Base-by-base conservation (phyloP, 2,113 vertebrate genomes). In the Paramormyrops kingsleyae region DNA sequence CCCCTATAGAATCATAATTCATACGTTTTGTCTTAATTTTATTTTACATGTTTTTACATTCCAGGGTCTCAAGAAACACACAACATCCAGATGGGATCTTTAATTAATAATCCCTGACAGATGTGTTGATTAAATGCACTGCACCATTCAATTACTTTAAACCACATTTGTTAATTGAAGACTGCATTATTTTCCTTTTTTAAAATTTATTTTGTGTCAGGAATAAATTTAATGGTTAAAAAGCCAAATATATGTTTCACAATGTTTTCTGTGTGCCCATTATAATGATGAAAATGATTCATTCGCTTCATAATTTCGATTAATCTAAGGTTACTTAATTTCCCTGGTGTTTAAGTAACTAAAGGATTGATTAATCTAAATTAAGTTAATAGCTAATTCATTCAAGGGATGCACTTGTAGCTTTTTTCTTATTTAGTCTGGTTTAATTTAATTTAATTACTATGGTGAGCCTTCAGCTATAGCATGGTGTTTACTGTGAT, bases 351-450 rank as follows among this genome's bases (percentile, higher is more conserved):
- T 47, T 44, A 84, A 84, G 83, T 84, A 83, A 44, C 39, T 83
- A 84, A 84, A 84, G 21, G 44, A 47, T 84, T 84, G 42, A 84
- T 84, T 80, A 84, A 84, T 84, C 7, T 47, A 46, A 84, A 84
- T 84, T 47, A 84, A 46, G 83, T 47, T 44, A 84, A 47, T 44
- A 46, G 24, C 83, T 46, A 44, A 84, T 46, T 84, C 19, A 84
- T 84, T 84, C 42, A 85, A 27, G 83, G 46, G 24, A 85, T 10
- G 85, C 85, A 50, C 27, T 50, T 50, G n/a, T 42, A 83, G 80
- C 80, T 83, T 83, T 83, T 44, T 83, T 83, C 39, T 47, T 44
- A 21, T 47, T 47, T 47, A 83, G 42, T 47, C 21, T 24, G 2
- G 17, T 24, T 84, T 84, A 84, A 46, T 24, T 84, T 5, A 84